Evolutionary conservation across 2,888 invertebrate genomes (phyloP), one percentile per base, ranked within the genome.

Genomic region (Thereva nobilitata): DNA sequence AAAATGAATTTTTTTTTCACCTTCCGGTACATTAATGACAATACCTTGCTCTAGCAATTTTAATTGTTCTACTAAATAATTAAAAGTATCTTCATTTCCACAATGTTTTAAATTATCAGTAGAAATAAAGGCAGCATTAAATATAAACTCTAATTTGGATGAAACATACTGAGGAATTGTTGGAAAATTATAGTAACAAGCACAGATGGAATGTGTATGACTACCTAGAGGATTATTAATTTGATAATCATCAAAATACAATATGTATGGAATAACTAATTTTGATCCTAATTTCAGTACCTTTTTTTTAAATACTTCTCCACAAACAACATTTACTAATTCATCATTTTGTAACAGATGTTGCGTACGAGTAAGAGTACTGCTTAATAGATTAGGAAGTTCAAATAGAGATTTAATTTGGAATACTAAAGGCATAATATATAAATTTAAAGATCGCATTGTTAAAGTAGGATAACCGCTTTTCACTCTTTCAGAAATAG

Each of bases 221-320:
- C 63, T 68, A 34, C 69, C 68, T 34, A 71, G 47, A 3, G 66
- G 42, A 54, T 71, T 71, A 49, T 71, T 71, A 35, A 71, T 68
- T 38, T 68, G 59, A 64, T 55, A 70, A 12, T 70, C 71, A 45
- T 69, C 69, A 49, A 57, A 63, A 56, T 67, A 68, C 8, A 68
- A 45, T 7, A 64, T 34, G 34, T 56, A 67, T 4, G 68, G 67
- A 42, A 67, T 57, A 52, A 67, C 47, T 8, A 49, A 42, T 8
- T 63, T 35, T 1, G 8, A n/a, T n/a, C 42, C 35, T 49, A 54
- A 67, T 45, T 63, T 47, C 37, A 52, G 12, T 12, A 38, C 37
- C 34, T 63, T 66, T 35, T 34, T 5, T 52, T 68, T 68, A 49
- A 56, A 68, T 8, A 64, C 54, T 50, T 63, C 63, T 47, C 68